Percentiles rank a stretch among this genome's conserved stretches.
phyloP scores from a whole-genome alignment of 2,797 vertebrate genomes.

The Spatula clypeata region DNA sequence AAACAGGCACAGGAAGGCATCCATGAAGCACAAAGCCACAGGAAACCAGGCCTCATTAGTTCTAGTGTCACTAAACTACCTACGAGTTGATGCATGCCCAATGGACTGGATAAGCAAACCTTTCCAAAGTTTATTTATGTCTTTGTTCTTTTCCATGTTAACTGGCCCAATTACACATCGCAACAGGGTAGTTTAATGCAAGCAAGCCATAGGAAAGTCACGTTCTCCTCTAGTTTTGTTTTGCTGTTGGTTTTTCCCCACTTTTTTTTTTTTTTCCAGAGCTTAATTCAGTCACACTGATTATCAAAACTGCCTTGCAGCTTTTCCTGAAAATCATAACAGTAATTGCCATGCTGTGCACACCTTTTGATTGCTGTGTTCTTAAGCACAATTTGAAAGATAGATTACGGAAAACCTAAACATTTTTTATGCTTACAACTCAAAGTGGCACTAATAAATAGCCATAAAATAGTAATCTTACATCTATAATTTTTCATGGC shows the following conservation, averaged over 20 bases:
- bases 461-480: not conserved
- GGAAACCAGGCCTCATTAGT: not conserved
- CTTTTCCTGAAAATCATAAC: not conserved
- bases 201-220: not conserved
- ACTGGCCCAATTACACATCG: not conserved
- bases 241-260: accelerated
- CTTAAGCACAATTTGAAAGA: conserved; percentile 43
- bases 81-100: not conserved
- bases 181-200: not conserved
- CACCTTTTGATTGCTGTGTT: conserved; percentile 27
- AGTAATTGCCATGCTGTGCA: not conserved
- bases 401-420: conserved; percentile 13
- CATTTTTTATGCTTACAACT: conserved; percentile 48
- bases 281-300: not conserved
- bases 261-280: not conserved
- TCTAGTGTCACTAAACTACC: not conserved
- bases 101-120: not conserved
- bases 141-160: not conserved
- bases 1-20: not conserved
- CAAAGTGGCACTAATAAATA: conserved; percentile 38
- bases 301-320: not conserved
- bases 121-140: not conserved
- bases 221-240: not conserved
- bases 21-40: not conserved
- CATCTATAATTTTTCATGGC: conserved; percentile 46